phyloP scores from a whole-genome alignment of 2,888 invertebrate genomes.

The Prosopocoilus inquinatus region DNA sequence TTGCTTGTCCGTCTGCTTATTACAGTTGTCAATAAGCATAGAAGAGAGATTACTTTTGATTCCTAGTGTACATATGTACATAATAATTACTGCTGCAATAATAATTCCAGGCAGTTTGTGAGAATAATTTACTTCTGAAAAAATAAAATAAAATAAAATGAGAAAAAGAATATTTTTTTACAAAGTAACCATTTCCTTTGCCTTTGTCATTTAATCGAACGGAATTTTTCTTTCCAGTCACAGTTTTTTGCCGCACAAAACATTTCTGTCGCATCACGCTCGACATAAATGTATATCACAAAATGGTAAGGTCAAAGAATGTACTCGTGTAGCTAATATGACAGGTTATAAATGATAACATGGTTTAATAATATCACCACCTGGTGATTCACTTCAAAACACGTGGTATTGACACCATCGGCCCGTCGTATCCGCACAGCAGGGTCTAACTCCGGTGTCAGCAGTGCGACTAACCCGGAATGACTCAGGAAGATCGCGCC shows the following conservation, averaged over 20 bases:
- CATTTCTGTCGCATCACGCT: neutral
- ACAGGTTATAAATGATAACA: conserved; percentile 29
- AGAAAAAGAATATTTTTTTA: too few species aligned
- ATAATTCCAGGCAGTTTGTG: too few species aligned
- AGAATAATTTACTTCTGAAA: too few species aligned
- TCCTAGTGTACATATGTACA: too few species aligned
- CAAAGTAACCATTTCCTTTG: too few species aligned
- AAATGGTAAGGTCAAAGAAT: conserved; percentile 7
- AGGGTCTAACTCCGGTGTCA: neutral
- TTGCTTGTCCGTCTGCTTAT: too few species aligned
- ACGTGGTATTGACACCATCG: conserved; percentile 14
- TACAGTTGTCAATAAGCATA: too few species aligned
- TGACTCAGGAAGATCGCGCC: neutral
- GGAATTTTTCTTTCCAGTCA: neutral
- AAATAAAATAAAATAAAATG: too few species aligned
- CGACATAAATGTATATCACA: neutral
- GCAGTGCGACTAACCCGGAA: neutral
- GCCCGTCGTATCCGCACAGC: conserved; percentile 1
- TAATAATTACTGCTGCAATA: too few species aligned
- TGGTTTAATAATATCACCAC: conserved; percentile 27
- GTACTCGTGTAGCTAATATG: conserved; percentile 19
- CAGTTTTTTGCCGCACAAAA: neutral
- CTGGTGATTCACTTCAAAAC: conserved; percentile 25
- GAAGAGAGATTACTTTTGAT: too few species aligned
- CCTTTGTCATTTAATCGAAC: too few species aligned